Evolutionary conservation across 2,888 invertebrate species (phyloP).

Genomic region (Caenorhabditis uteleia): DNA sequence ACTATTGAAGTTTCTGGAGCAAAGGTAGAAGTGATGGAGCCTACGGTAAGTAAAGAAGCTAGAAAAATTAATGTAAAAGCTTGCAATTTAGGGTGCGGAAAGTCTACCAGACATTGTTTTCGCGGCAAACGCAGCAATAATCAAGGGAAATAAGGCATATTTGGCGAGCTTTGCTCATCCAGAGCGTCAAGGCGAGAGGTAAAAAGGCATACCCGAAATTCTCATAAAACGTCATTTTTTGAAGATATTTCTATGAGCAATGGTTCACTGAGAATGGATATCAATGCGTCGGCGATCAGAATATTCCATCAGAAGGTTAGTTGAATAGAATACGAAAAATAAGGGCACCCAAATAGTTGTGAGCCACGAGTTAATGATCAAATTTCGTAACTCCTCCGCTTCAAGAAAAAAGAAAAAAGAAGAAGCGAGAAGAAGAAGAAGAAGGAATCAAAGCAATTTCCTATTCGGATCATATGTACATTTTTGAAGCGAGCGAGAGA

Average conservation of each 20-base stretch:
- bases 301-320: conserved; percentile 66
- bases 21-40: conserved; percentile 64
- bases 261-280: conserved; percentile 60
- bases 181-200: conserved; percentile 65
- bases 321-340: conserved; percentile 6
- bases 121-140: conserved; percentile 67
- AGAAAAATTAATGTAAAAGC: background rate
- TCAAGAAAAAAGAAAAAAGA: conserved; percentile 1
- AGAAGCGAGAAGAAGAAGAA: conserved; percentile 4
- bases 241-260: conserved; percentile 46
- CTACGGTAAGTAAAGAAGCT: conserved; percentile 46
- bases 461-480: conserved; percentile 31
- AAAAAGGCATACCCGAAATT: conserved; percentile 5
- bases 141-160: conserved; percentile 64
- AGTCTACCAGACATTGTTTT: conserved; percentile 68
- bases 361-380: conserved; percentile 25
- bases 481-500: no score
- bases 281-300: conserved; percentile 54
- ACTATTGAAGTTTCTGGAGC: conserved; percentile 62
- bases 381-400: conserved; percentile 33
- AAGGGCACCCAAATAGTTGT: conserved; percentile 6
- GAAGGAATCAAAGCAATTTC: conserved; percentile 28
- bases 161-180: conserved; percentile 66
- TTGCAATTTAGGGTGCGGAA: conserved; percentile 59
- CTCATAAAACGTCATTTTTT: conserved; percentile 22